A percentile compares a stretch with the other conserved stretches of the same genome.
These are phyloP conservation scores for Mungos mungo DNA, from an alignment of 2,113 vertebrate genomes.

Conservation along the genomic window DNA sequence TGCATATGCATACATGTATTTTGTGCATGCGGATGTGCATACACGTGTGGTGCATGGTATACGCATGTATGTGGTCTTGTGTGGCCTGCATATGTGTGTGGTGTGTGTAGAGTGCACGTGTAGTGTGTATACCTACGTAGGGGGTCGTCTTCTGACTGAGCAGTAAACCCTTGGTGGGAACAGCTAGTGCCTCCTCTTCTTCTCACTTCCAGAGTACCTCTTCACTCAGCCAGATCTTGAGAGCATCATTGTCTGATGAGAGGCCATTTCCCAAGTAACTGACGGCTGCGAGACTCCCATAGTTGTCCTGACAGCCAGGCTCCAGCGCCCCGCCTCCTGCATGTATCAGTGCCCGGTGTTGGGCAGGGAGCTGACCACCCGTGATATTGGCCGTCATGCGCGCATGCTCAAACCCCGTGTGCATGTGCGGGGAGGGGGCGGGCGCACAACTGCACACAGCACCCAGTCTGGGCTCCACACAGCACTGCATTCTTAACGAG, in stretches of 20 bases:
- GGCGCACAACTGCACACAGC: not conserved
- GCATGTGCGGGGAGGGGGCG: not conserved
- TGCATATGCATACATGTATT: not conserved
- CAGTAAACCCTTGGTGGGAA: not conserved
- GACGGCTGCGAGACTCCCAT: not conserved
- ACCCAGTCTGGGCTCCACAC: not conserved
- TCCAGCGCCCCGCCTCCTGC: not conserved
- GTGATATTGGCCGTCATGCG: constrained; percentile 2
- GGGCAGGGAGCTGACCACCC: constrained; percentile 13
- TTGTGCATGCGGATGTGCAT: not conserved
- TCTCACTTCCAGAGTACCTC: not conserved
- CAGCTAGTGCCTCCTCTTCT: not conserved
- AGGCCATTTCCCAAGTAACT: not conserved
- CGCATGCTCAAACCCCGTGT: not conserved
- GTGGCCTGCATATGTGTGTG: not conserved
- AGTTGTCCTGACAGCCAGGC: not conserved
- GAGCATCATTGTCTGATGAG: not conserved
- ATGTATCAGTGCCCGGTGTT: not conserved
- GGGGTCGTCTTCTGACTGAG: not conserved
- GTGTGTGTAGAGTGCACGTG: not conserved
- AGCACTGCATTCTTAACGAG: not conserved
- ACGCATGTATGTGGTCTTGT: not conserved
- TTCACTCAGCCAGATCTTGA: not conserved
- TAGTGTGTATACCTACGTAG: not conserved
- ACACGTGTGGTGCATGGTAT: accelerated